Evolutionary conservation across 2,113 vertebrate genomes (phyloP), one percentile per base, ranked within the genome.

Genomic region (Cygnus atratus): DNA sequence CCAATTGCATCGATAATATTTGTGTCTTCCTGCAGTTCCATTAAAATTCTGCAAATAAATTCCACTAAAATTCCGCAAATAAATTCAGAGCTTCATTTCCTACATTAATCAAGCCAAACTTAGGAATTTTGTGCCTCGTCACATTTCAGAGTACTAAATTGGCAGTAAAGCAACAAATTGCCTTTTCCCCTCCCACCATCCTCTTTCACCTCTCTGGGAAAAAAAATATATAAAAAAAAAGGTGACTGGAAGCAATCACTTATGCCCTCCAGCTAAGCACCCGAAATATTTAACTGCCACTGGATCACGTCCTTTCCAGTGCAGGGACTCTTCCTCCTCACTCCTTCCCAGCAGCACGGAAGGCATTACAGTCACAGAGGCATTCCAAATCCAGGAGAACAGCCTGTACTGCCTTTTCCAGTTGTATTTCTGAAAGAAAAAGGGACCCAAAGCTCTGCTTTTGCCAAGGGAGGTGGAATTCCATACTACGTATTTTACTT

Each of bases 311-410:
- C 15, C 44, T 21, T 74, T 5, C 63, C 61, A 17, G 31, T 1
- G 7, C 65, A 31, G 87, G 15, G 54, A 13, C 13, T 68, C 39
- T 18, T 22, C n/a, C 31, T 84, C 22, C 70, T 20, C 6, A 4
- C 31, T 70, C 57, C 26, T 41, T 21, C 48, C 67, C 76, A 16
- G 0, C 0, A 9, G 10, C 13, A 31, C 41, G 14, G 0, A 6
- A 35, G 3, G 5, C 5, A 65, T 41, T 29, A 41, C 16, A 39
- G 61, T 5, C 28, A 10, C 62, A 41, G 62, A 63, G 37, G 37
- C 62, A 29, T 65, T 39, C 37, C 37, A 65, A 29, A 39, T 19
- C 39, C 5, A 39, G 61, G 28, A 41, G 37, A 52, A 75, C 35
- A 79, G 22, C 39, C 48, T 6, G 7, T 4, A 1, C 9, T 37